Base-by-base conservation (phyloP, 2,797 vertebrate species). In the Notolabrus celidotus region DNA sequence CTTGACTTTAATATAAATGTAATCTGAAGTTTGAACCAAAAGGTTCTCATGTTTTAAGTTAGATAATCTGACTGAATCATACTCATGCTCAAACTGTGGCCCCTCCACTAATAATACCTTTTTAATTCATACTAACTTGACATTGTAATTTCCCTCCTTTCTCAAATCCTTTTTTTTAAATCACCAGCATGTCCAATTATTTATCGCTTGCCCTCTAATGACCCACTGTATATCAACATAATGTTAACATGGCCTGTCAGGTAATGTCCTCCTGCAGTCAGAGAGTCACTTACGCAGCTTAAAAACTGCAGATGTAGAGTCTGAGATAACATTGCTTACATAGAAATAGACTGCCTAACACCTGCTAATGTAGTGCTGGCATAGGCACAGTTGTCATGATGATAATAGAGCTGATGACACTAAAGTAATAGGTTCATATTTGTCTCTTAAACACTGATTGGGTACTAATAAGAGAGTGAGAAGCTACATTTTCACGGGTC, bases 271-370 rank as follows among this genome's bases (percentile, higher is more conserved):
- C 11, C 43, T n/a, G 29, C 7, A 62, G 19, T 11, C 7, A n/a
- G n/a, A 67, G 42, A 67, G 39, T 38, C 56, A 60, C 27, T 65
- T n/a, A 59, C 51, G 69, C 45, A 63, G 41, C 36, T 75, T 43
- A 27, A 58, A 60, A 23, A 46, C 12, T 56, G 64, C 20, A 29
- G 63, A 63, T 23, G 14, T 11, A 41, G 33, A 60, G 29, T 5
- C 10, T 52, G 15, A 42, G 55, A 64, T 51, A 54, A 42, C 29
- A 36, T 8, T 52, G 54, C 58, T 76, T 67, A 54, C 33, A 56
- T 0, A 38, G 51, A 67, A 10, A 41, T 34, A 53, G 33, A 53
- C 41, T 34, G 23, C 25, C 45, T 22, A 67, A 56, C 14, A 58
- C 46, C 20, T 12, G 5, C 2, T 43, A 27, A 58, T 41, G n/a